Percentiles rank a stretch among this genome's conserved stretches.
phyloP scores from a whole-genome alignment of 2,113 vertebrate genomes.

The Meriones unguiculatus region DNA sequence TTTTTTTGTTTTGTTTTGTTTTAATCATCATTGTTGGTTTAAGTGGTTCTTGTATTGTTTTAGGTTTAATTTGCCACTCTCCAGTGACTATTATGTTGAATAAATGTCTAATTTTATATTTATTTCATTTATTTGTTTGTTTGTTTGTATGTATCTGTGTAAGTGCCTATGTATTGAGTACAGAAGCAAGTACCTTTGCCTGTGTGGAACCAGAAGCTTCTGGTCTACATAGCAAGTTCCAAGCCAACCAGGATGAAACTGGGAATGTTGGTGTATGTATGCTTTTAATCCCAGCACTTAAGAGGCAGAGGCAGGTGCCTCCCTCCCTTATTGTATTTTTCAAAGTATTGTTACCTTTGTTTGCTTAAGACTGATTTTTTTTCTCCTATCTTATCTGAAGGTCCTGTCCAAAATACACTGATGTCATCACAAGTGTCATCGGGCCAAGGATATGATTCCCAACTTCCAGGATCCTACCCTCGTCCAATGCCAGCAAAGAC shows the following conservation, averaged over 20 bases:
- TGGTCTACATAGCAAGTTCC: too few species aligned
- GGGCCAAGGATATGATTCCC: conserved; percentile 87
- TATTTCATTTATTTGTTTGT: not conserved
- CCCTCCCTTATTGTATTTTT: not conserved
- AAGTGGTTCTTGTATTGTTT: conserved; percentile 32
- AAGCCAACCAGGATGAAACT: too few species aligned
- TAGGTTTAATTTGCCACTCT: not conserved
- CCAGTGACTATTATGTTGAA: not conserved
- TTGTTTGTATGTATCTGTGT: not conserved
- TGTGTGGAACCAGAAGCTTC: not conserved
- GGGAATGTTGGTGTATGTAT: not conserved
- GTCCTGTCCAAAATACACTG: conserved; percentile 92
- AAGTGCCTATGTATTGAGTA: not conserved
- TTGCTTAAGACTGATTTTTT: conserved; percentile 72
- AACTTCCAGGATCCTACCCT: conserved; percentile 86
- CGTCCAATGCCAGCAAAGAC: conserved; percentile 89
- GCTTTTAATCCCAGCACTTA: too few species aligned
- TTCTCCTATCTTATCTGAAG: conserved; percentile 82
- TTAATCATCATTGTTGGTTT: not conserved
- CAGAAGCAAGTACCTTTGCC: not conserved
- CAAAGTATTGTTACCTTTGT: conserved; percentile 27
- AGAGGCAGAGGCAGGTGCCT: too few species aligned
- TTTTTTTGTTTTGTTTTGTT: conserved; percentile 37
- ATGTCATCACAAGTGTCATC: conserved; percentile 85
- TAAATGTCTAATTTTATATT: not conserved